Evolutionary conservation across 2,113 vertebrate species (phyloP), one percentile per base, ranked within the genome.

Genomic region (Labeo catla): DNA sequence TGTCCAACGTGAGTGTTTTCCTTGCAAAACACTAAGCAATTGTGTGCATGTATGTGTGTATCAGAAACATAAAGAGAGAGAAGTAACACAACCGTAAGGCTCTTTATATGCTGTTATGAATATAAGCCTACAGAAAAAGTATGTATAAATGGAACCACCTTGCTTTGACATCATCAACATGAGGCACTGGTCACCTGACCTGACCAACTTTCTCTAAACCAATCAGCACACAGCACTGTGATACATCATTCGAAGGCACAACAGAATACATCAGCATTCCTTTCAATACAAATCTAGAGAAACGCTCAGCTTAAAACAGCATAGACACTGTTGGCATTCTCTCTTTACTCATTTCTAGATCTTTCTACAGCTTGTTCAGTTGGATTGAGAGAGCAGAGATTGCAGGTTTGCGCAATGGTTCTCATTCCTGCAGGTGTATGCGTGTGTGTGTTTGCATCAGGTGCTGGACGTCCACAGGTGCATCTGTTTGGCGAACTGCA

Each of bases 401-500:
- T 13, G 59, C 83, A 65, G 43, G 59, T 34, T 39, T 50, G 16
- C 54, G 4, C 82, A 68, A 63, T 12, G 50, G 43, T 49, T 72
- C 39, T 49, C 15, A n/a, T 61, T 57, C 36, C 15, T 43, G 66
- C 16, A 8, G 8, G 50, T 84, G 43, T 59, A 61, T 28, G 45
- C 9, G 36, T 13, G 54, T 59, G 1, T 11, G 63, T 11, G 34
- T 36, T 47, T 54, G n/a, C 15, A 4, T 97, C 95, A 97, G 91
- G 95, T 96, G 92, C 96, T 96, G 28, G 95, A 91, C 45, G 93
- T 95, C 96, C 96, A 95, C 52, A 95, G 91, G 0, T 97, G 96
- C 96, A 97, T 97, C 89, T 97, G 96, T 87, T 93, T 95, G 39
- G 96, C 95, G 10, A 95, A 90, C 89, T 97, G 96, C 93, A 96